phyloP scores from a whole-genome alignment of 2,113 vertebrate species.

The Tragulus kanchil region DNA sequence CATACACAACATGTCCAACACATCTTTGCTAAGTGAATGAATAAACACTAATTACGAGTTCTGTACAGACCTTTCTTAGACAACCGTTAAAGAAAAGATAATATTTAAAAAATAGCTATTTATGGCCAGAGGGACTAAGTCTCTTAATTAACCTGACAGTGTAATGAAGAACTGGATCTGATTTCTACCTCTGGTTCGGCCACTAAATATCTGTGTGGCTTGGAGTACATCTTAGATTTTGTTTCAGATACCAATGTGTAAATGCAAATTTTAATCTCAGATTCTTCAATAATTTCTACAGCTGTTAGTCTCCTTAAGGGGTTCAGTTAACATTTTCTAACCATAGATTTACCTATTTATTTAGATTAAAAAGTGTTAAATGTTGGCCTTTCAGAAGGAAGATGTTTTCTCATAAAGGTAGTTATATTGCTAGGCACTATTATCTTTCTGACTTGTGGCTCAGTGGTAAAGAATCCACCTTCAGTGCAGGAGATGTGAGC shows the following conservation, averaged over 20 bases:
- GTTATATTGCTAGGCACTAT: not conserved
- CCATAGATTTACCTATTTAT: not conserved
- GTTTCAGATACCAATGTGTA: not conserved
- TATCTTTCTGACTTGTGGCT: not conserved
- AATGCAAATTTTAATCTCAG: not conserved
- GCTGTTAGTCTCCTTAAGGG: not conserved
- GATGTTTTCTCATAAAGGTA: not conserved
- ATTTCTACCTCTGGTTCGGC: not conserved
- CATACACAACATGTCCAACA: not conserved
- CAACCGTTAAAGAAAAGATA: not conserved
- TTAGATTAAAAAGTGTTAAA: slow-evolving; percentile 1
- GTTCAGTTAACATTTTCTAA: not conserved
- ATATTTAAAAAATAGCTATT: not conserved
- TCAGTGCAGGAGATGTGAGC: not conserved
- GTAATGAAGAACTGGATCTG: not conserved
- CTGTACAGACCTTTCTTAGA: not conserved
- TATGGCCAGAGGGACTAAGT: not conserved
- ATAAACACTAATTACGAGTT: not conserved
- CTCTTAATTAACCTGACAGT: not conserved
- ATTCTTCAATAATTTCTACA: slow-evolving; percentile 51
- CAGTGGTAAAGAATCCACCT: not conserved
- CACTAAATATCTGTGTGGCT: not conserved
- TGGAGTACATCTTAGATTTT: slow-evolving; percentile 37
- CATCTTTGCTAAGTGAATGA: not conserved
- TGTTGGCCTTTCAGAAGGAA: slow-evolving; percentile 22